A percentile compares a stretch with the other conserved stretches of the same genome.
These are phyloP conservation scores for Kuschelorhynchus macadamiae DNA, from an alignment of 2,888 invertebrate species.

Conservation along the genomic window DNA sequence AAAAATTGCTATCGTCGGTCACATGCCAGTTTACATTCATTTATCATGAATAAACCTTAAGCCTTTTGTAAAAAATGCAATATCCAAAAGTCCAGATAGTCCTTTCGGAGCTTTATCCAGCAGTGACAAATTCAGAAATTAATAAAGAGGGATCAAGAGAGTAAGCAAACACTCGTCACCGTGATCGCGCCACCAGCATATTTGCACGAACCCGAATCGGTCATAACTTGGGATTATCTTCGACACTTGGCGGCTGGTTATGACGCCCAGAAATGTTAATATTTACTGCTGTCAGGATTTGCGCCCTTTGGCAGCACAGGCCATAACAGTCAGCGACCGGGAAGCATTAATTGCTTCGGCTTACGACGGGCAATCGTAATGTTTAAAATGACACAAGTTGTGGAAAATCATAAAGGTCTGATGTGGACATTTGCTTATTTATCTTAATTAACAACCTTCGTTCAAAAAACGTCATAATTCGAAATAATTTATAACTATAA, in stretches of 20 bases:
- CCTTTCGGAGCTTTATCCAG: slow-evolving; percentile 5
- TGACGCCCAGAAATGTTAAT: slow-evolving; percentile 67
- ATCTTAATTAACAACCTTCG: no score
- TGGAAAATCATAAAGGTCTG: no score
- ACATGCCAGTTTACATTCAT: no score
- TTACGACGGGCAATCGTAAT: no score
- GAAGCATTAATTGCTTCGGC: slow-evolving; percentile 23
- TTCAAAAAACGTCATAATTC: no score
- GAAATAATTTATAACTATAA: no score
- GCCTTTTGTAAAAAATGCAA: slow-evolving; percentile 1
- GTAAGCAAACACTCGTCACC: slow-evolving; percentile 37
- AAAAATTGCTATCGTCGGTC: no score
- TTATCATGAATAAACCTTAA: no score
- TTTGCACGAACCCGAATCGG: slow-evolving; percentile 56
- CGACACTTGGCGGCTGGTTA: slow-evolving; percentile 65
- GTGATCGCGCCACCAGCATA: slow-evolving; percentile 27
- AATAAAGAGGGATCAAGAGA: slow-evolving; percentile 49
- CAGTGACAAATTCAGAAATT: slow-evolving; percentile 49
- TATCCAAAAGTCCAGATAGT: not conserved
- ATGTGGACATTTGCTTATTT: no score
- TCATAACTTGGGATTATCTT: slow-evolving; percentile 65
- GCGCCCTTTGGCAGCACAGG: slow-evolving; percentile 26
- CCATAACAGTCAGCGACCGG: slow-evolving; percentile 17
- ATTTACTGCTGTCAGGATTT: slow-evolving; percentile 63
- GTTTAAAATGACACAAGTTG: no score